Evolutionary conservation across 2,797 vertebrate genomes (phyloP).

Genomic region (Yasuhikotakia modesta): DNA sequence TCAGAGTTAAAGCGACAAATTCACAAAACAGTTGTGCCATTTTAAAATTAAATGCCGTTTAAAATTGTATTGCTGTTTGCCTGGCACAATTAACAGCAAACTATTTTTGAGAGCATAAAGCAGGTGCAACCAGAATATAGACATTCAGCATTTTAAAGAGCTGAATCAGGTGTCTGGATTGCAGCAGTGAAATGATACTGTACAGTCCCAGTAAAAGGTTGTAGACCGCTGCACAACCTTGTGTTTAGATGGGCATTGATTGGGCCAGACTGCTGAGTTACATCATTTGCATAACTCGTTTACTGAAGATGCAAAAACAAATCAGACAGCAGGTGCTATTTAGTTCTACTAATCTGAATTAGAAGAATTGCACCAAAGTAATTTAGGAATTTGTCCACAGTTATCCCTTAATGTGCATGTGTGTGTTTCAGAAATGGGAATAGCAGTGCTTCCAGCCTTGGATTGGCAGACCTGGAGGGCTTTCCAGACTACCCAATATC

Average conservation of each 20-base stretch:
- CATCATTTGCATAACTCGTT: background rate
- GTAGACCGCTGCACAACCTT: background rate
- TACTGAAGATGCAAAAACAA: background rate
- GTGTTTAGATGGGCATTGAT: background rate
- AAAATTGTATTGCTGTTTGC: too few species aligned
- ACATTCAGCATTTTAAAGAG: background rate
- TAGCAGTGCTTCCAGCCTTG: constrained; percentile 93
- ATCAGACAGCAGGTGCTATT: background rate
- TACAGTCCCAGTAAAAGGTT: background rate
- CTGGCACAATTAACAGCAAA: too few species aligned
- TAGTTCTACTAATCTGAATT: constrained; percentile 39
- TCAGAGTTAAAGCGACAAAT: too few species aligned
- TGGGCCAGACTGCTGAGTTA: background rate
- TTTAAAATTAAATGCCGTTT: too few species aligned
- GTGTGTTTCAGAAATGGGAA: constrained; percentile 88
- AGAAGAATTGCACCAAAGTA: constrained; percentile 25
- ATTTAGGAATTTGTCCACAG: constrained; percentile 32
- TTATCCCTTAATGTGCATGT: constrained; percentile 38
- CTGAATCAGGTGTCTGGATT: background rate
- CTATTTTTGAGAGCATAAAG: too few species aligned
- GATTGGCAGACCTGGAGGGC: constrained; percentile 88
- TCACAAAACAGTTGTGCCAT: too few species aligned
- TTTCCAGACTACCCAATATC: constrained; percentile 86
- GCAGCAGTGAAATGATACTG: background rate
- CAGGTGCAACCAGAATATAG: background rate